Conservation (phyloP, 2,888 invertebrate genomes). For the Drosophila sordidula region DNA sequence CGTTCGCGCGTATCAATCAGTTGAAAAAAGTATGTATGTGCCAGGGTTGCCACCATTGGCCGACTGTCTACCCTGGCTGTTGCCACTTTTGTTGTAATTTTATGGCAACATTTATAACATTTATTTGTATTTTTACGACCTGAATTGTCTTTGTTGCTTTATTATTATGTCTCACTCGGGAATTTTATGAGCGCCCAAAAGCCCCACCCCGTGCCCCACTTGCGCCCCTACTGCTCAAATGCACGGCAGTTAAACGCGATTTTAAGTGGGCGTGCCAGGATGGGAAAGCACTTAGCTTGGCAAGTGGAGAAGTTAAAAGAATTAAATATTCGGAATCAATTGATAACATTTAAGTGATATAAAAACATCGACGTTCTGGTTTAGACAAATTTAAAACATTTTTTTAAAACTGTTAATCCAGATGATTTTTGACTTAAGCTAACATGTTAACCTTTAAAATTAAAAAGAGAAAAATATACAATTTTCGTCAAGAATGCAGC, state of each 20-base stretch:
- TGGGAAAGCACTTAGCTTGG: constrained; percentile 16
- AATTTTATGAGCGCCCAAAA: constrained; percentile 54
- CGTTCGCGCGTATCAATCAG: constrained; percentile 67
- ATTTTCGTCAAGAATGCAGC: too few species aligned
- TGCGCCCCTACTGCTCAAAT: neutral
- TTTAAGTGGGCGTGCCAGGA: constrained; percentile 44
- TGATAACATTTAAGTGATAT: neutral
- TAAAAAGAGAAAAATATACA: too few species aligned
- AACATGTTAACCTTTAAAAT: too few species aligned
- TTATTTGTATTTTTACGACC: constrained; percentile 77
- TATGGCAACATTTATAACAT: constrained; percentile 79
- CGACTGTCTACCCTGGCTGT: constrained; percentile 15
- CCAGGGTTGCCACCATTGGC: constrained; percentile 46
- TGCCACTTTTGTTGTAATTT: constrained; percentile 66
- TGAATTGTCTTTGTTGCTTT: constrained; percentile 78
- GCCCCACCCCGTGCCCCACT: neutral
- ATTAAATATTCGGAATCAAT: constrained; percentile 42
- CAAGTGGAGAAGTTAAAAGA: constrained; percentile 23
- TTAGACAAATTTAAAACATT: too few species aligned
- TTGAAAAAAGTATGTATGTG: constrained; percentile 37
- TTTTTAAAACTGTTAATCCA: too few species aligned
- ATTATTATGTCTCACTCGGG: constrained; percentile 75
- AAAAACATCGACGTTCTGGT: too few species aligned
- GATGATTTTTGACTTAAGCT: too few species aligned
- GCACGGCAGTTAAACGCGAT: constrained; percentile 50